phyloP scores from a whole-genome alignment of 2,888 invertebrate genomes.

The Siphlonurus alternatus region DNA sequence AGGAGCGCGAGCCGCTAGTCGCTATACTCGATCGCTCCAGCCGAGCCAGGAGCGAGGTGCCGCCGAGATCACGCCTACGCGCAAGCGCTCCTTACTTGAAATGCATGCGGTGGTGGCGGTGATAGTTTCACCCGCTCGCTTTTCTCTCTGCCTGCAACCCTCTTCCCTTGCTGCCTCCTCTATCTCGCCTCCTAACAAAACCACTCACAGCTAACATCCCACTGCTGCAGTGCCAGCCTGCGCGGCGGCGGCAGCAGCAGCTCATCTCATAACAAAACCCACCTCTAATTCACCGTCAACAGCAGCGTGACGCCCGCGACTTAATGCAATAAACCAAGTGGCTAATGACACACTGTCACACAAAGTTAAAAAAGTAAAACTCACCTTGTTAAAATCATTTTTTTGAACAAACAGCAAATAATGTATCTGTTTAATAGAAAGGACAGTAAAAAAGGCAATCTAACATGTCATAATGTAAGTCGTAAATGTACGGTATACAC shows the following conservation, averaged over 20 bases:
- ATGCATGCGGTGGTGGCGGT: background rate
- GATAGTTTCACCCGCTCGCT: background rate
- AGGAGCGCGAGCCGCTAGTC: background rate
- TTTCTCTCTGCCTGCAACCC: no score
- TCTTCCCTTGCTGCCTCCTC: background rate
- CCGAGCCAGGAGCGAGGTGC: background rate
- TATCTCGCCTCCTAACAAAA: background rate
- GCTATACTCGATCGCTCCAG: background rate
- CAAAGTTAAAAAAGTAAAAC: background rate
- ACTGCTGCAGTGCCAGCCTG: background rate
- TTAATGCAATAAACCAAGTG: background rate
- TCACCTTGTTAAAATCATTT: no score
- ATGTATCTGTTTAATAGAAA: background rate
- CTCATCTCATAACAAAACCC: background rate
- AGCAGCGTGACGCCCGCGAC: background rate
- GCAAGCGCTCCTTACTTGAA: background rate
- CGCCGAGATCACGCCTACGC: background rate
- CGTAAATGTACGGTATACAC: background rate
- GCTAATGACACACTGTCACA: background rate
- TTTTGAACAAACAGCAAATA: no score
- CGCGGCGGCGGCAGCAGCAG: no score
- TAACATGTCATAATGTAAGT: background rate
- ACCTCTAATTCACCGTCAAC: background rate
- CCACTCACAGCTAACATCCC: background rate
- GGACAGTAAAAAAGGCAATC: background rate